Evolutionary conservation across 2,113 vertebrate species (phyloP), one percentile per base, ranked within the genome.

Genomic region (Mus spicilegus): DNA sequence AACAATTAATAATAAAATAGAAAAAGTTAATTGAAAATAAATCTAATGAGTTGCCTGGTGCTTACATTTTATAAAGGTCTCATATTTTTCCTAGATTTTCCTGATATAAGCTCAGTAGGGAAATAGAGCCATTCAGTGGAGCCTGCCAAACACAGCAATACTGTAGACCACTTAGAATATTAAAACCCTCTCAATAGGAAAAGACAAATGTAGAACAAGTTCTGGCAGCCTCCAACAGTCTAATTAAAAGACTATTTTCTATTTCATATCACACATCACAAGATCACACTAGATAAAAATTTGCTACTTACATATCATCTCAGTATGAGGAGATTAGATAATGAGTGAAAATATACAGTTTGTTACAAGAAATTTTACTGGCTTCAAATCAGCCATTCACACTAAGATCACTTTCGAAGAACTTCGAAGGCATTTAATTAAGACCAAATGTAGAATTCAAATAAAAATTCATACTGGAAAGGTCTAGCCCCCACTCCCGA

Each of bases 241-340:
- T 97, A 97, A 98, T 97, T 98, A 97, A 98, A 97, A 36, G 24
- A 16, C 33, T 87, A 39, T 87, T 98, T 97, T 96, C 42, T 88
- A 95, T 87, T 96, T 97, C 81, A 96, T 96, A 94, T 58, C 75
- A 96, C 90, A 97, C 87, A 97, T 95, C 89, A 90, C 84, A 97
- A 95, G 28, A 97, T 90, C 36, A 46, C 87, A 91, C 86, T 82
- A 96, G 65, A 96, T 94, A 80, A 78, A 91, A 97, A 90, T 96
- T 8, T 92, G 63, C 54, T 97, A 95, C 96, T 96, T 98, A 87
- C 36, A 89, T 39, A 92, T 97, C 19, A 92, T 95, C 69, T 98
- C 72, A 11, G 89, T 97, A 70, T 94, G 96, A 93, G 63, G 28
- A 88, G 97, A 96, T 94, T 97, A 77, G 82, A 78, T 91, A 63